phyloP scores from a whole-genome alignment of 35 echinoderm and acorn worm genomes.

The Heliocidaris erythrogramma region DNA sequence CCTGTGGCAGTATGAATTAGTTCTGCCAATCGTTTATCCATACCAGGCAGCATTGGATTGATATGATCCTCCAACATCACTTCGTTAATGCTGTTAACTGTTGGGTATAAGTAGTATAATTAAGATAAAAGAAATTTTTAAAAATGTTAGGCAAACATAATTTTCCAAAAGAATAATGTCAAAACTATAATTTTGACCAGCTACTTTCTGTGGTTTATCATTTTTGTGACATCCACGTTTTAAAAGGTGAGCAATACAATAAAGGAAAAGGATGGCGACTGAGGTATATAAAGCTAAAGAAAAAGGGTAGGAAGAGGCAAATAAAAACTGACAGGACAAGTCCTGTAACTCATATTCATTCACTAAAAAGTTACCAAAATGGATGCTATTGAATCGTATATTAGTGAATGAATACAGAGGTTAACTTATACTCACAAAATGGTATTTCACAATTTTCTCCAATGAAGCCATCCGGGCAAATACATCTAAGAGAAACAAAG shows the following conservation, averaged over 20 bases:
- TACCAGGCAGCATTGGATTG: not conserved
- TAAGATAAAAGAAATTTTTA: not conserved
- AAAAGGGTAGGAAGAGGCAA: too few relatives aligned
- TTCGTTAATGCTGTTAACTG: constrained; percentile 6
- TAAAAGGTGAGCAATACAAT: too few relatives aligned
- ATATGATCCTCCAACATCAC: constrained; percentile 8
- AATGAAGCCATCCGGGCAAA: not conserved
- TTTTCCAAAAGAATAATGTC: too few relatives aligned
- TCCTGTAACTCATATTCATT: too few relatives aligned
- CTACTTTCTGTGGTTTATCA: not conserved
- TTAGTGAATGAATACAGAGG: not conserved
- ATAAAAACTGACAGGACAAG: too few relatives aligned
- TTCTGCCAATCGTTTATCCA: constrained; percentile 17
- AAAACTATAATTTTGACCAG: too few relatives aligned
- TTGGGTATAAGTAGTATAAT: not conserved
- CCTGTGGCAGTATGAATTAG: not conserved
- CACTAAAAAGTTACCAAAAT: too few relatives aligned
- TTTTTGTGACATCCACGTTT: not conserved
- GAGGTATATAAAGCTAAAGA: too few relatives aligned
- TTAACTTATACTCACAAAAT: not conserved
- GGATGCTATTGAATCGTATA: not conserved
- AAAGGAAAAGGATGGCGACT: too few relatives aligned
- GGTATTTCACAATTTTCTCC: constrained; percentile 19
- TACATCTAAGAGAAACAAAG: constrained; percentile 4
- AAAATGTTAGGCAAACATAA: too few relatives aligned